Evolutionary conservation across 2,888 invertebrate genomes (phyloP), one percentile per base, ranked within the genome.

Genomic region (Noctua janthe): DNA sequence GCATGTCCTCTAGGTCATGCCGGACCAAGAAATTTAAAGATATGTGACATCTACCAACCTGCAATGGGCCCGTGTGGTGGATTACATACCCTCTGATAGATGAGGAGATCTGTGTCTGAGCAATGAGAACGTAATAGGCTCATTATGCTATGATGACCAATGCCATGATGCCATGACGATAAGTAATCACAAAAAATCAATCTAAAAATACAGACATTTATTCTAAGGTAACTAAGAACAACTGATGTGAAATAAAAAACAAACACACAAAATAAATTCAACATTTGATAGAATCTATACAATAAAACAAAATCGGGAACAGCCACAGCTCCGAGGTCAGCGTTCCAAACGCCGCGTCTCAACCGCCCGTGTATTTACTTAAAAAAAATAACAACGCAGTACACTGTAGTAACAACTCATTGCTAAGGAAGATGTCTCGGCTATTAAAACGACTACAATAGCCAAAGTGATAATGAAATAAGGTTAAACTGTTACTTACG

Each of bases 401-500:
- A 35, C 62, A 23, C 73, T 76, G 20, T 20, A 54, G 59, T n/a
- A 59, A 59, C 59, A 59, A 59, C 49, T 80, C 73, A 71, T 80
- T 76, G 76, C 67, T 70, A 29, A 62, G 20, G 43, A 75, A 20
- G 75, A 84, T 86, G 85, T 87, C 39, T 71, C 51, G 5, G 29
- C 74, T 59, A 71, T 71, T 71, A 78, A 74, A 67, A 71, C 1
- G 54, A 76, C 62, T 29, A 78, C 66, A 76, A 87, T 86, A 75
- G 72, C 56, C 13, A 70, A 59, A n/a, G n/a, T 75, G 71, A 49
- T 70, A 75, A 80, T 69, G 75, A 51, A 84, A 85, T 80, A 56
- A 82, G 78, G 74, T 80, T 85, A 76, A 80, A 74, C 69, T 83
- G 23, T 67, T 69, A 54, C 72, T 88, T 88, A 88, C 71, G 59